Evolutionary conservation across 2,888 invertebrate species (phyloP).

Genomic region (Netelia fuscicornis): DNA sequence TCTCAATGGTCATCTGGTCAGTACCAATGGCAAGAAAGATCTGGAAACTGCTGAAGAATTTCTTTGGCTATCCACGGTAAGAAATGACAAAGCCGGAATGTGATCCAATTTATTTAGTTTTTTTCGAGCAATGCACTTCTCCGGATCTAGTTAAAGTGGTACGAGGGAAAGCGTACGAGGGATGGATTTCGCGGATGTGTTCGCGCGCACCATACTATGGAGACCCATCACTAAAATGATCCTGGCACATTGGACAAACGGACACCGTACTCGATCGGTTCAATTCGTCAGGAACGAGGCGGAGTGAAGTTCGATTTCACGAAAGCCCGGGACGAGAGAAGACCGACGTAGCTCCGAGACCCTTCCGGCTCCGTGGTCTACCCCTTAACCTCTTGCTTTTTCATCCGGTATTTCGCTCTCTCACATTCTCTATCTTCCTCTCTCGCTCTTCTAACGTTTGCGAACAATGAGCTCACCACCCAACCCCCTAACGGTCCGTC

Average conservation of each 20-base stretch:
- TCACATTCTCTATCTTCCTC: conserved; percentile 17
- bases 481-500: conserved; percentile 57
- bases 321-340: conserved; percentile 37
- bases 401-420: conserved; percentile 41
- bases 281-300: conserved; percentile 62
- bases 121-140: conserved; percentile 4
- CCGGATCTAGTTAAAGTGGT: conserved; percentile 11
- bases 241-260: conserved; percentile 34
- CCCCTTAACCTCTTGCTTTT: conserved; percentile 47
- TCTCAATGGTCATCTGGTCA: conserved; percentile 15
- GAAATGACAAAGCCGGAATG: conserved; percentile 30
- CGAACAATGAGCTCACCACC: conserved; percentile 61
- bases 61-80: conserved; percentile 26
- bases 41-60: conserved; percentile 29
- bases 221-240: conserved; percentile 59
- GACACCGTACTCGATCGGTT: conserved; percentile 54
- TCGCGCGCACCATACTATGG: conserved; percentile 30
- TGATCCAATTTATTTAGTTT: conserved; percentile 48
- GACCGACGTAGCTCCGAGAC: conserved; percentile 22
- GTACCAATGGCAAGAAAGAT: conserved; percentile 6
- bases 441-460: conserved; percentile 36
- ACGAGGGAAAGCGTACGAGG: conserved; percentile 5
- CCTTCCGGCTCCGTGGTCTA: conserved; percentile 39
- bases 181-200: conserved; percentile 33
- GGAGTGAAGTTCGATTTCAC: conserved; percentile 59